Evolutionary conservation across 2,888 invertebrate species (phyloP).

Genomic region (Biston stratarius): DNA sequence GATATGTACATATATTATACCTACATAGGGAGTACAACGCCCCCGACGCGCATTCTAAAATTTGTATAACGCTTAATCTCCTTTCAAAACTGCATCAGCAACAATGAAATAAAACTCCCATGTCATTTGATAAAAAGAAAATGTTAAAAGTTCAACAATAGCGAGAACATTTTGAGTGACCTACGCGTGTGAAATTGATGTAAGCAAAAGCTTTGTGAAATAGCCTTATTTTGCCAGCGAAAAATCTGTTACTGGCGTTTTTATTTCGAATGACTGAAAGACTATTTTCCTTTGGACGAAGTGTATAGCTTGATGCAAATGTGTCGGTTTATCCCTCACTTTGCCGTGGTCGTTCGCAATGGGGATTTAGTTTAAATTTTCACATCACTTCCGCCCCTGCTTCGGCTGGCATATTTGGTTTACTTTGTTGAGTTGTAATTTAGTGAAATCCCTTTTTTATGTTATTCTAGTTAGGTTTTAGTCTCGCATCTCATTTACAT

Average conservation of each 20-base stretch:
- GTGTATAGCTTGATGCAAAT: slow-evolving; percentile 35
- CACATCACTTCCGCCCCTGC: slow-evolving; percentile 62
- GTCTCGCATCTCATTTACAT: neutral
- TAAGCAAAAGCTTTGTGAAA: slow-evolving; percentile 59
- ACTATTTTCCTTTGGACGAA: slow-evolving; percentile 43
- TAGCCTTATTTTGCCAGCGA: slow-evolving; percentile 36
- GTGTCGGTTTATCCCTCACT: slow-evolving; percentile 61
- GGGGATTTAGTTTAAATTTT: slow-evolving; percentile 78
- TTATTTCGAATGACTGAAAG: slow-evolving; percentile 34
- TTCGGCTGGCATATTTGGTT: slow-evolving; percentile 60
- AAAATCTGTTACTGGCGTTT: neutral
- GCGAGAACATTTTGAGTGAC: slow-evolving; percentile 64
- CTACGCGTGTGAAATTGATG: slow-evolving; percentile 62
- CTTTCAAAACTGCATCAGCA: slow-evolving; percentile 36
- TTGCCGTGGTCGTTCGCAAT: slow-evolving; percentile 55
- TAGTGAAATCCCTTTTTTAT: slow-evolving; percentile 11
- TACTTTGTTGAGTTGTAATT: slow-evolving; percentile 51
- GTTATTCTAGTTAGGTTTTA: neutral
- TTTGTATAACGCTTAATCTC: slow-evolving; percentile 14
- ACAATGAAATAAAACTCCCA: slow-evolving; percentile 48
- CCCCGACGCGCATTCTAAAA: slow-evolving; percentile 3
- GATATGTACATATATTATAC: too few species aligned
- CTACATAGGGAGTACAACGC: neutral
- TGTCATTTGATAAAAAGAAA: slow-evolving; percentile 47
- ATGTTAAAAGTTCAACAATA: slow-evolving; percentile 62